A percentile compares a stretch with the other conserved stretches of the same genome.
These are phyloP conservation scores for Sebastes wilsoni DNA, from an alignment of 2,797 vertebrate genomes.

Conservation along the genomic window DNA sequence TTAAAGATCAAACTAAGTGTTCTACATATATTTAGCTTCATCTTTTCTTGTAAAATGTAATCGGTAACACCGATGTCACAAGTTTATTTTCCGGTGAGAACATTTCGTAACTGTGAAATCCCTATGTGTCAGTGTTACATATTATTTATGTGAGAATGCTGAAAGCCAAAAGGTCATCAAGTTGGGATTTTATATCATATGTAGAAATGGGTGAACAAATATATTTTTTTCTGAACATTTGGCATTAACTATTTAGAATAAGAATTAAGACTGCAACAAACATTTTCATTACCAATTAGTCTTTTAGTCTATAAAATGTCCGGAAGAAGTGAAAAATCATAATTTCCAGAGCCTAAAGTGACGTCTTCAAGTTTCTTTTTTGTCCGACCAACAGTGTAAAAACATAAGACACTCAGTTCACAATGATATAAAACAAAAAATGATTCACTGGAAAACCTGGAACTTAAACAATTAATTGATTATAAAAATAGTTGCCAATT, in stretches of 20 bases:
- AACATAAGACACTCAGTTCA: neutral
- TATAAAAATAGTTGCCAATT: too few species aligned
- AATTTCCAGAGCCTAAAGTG: too few species aligned
- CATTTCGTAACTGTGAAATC: fast-evolving
- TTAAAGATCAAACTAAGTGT: too few species aligned
- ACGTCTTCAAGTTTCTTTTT: neutral
- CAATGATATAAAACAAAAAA: neutral
- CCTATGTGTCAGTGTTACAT: neutral
- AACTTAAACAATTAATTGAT: neutral
- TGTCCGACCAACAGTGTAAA: neutral
- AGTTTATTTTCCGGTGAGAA: too few species aligned
- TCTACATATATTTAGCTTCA: too few species aligned
- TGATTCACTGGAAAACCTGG: neutral
- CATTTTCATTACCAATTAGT: neutral
- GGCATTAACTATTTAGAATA: neutral
- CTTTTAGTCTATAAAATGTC: too few species aligned
- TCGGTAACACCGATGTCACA: too few species aligned
- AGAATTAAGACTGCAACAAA: neutral
- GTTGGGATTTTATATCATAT: too few species aligned
- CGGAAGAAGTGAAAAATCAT: neutral
- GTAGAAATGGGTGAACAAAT: too few species aligned
- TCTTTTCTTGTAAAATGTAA: too few species aligned
- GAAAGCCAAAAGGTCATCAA: too few species aligned
- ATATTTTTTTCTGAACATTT: neutral
- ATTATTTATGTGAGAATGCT: too few species aligned